A percentile compares a stretch with the other conserved stretches of the same genome.
These are phyloP conservation scores for Geopemphigus sp. DNA, from an alignment of 1,140 invertebrate species.

Conservation along the genomic window DNA sequence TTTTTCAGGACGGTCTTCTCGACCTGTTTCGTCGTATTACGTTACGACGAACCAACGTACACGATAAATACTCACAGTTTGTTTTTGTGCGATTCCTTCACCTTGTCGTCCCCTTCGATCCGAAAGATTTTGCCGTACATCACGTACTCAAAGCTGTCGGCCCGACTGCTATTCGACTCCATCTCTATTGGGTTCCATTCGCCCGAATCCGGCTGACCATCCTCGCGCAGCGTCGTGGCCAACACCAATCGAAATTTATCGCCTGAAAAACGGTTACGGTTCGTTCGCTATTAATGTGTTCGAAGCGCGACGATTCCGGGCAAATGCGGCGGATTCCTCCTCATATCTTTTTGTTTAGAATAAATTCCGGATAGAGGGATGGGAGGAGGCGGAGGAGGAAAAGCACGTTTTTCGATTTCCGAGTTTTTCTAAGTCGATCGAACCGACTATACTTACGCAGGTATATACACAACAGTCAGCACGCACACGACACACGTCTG, in stretches of 20 bases:
- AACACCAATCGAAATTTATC: slow-evolving; percentile 93
- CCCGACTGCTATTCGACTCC: slow-evolving; percentile 78
- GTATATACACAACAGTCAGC: not conserved
- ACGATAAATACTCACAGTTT: slow-evolving; percentile 53
- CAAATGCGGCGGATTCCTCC: too few species aligned
- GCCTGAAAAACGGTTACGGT: slow-evolving; percentile 60
- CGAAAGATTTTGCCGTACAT: slow-evolving; percentile 99
- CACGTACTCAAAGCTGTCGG: slow-evolving; percentile 98
- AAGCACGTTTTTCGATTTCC: not conserved
- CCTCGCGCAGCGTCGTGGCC: slow-evolving; percentile 91
- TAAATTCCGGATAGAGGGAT: too few species aligned
- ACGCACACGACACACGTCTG: not conserved
- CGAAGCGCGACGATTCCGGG: too few species aligned
- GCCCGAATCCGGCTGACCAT: slow-evolving; percentile 91
- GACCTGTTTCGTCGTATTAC: too few species aligned
- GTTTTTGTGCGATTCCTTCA: slow-evolving; percentile 72
- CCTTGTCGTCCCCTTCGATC: slow-evolving; percentile 95
- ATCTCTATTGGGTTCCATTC: slow-evolving; percentile 86
- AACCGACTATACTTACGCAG: too few species aligned
- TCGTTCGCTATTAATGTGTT: too few species aligned
- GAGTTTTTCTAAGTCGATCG: not conserved
- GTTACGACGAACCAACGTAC: too few species aligned
- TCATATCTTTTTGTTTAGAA: too few species aligned
- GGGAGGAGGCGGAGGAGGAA: too few species aligned
- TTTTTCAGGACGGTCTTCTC: too few species aligned